Conservation (phyloP, 1,140 invertebrate genomes). For the Drosophila nebulosa region DNA sequence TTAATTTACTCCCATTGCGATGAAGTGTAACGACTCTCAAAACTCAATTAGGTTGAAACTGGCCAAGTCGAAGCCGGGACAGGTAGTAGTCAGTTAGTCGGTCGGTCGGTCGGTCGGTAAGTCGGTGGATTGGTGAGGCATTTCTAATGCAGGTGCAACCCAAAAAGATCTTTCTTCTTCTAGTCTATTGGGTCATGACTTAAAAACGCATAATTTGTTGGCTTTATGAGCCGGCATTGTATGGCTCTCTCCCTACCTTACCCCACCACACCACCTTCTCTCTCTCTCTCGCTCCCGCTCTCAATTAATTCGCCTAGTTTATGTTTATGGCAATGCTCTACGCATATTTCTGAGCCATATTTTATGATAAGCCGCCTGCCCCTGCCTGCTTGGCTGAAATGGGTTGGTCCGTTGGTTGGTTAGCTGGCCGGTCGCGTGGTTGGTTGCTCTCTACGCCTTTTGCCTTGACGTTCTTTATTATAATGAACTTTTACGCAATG, state of each 20-base stretch:
- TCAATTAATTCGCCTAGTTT: constrained; percentile 78
- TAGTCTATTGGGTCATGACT: constrained; percentile 44
- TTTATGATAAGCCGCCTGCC: constrained; percentile 67
- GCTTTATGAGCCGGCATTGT: constrained; percentile 58
- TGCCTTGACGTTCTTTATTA: constrained; percentile 41
- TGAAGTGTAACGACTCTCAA: constrained; percentile 77
- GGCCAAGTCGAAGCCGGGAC: not conserved
- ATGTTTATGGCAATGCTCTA: constrained; percentile 64
- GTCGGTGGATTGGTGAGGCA: not conserved
- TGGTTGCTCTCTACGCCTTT: constrained; percentile 12
- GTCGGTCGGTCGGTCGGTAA: not conserved
- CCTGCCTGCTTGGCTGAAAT: not conserved
- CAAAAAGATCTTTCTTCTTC: not conserved
- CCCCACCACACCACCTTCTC: constrained; percentile 1
- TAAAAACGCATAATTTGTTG: constrained; percentile 69
- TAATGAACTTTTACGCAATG: constrained; percentile 74
- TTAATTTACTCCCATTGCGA: constrained; percentile 78
- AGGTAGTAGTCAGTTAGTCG: not conserved
- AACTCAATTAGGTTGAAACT: constrained; percentile 62
- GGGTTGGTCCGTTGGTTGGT: constrained; percentile 16
- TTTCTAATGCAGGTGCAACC: constrained; percentile 58
- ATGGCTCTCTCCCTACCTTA: constrained; percentile 2
- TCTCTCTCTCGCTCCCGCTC: constrained; percentile 26
- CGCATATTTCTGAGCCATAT: constrained; percentile 66
- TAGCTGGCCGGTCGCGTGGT: no score